These are phyloP conservation scores for Tragelaphus scriptus DNA, from an alignment of 2,113 vertebrate species.

Conservation along the genomic window DNA sequence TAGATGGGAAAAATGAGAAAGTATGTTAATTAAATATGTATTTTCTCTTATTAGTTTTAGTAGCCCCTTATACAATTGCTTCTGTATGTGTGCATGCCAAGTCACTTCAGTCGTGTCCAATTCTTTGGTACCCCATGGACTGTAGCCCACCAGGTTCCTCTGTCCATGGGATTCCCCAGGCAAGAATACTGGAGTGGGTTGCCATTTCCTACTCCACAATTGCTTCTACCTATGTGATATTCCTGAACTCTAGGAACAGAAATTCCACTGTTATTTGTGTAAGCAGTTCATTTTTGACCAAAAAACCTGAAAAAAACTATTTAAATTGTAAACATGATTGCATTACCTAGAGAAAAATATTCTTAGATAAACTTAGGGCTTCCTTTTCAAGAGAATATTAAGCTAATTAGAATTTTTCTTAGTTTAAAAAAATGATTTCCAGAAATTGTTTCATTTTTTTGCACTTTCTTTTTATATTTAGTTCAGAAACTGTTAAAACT, in stretches of 20 bases:
- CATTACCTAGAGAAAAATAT: background rate
- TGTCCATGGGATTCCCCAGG: background rate
- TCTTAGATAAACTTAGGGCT: background rate
- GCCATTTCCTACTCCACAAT: background rate
- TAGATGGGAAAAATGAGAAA: background rate
- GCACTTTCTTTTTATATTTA: constrained; percentile 14
- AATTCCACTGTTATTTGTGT: background rate
- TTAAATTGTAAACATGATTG: background rate
- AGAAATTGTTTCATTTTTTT: background rate
- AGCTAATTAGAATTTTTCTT: background rate
- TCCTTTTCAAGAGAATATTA: constrained; percentile 1
- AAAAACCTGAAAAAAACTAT: background rate
- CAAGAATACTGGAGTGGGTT: background rate
- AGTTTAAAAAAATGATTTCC: background rate
- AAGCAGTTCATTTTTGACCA: background rate
- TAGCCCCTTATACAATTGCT: background rate
- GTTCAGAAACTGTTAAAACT: constrained; percentile 21
- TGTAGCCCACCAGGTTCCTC: background rate
- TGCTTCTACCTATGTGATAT: background rate
- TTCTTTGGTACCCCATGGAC: background rate
- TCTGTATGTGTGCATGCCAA: background rate
- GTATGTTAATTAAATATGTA: background rate
- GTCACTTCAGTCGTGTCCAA: background rate
- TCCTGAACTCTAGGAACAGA: background rate
- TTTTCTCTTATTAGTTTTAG: background rate